Evolutionary conservation across 2,113 vertebrate genomes (phyloP), one percentile per base, ranked within the genome.

Genomic region (Istiophorus platypterus): DNA sequence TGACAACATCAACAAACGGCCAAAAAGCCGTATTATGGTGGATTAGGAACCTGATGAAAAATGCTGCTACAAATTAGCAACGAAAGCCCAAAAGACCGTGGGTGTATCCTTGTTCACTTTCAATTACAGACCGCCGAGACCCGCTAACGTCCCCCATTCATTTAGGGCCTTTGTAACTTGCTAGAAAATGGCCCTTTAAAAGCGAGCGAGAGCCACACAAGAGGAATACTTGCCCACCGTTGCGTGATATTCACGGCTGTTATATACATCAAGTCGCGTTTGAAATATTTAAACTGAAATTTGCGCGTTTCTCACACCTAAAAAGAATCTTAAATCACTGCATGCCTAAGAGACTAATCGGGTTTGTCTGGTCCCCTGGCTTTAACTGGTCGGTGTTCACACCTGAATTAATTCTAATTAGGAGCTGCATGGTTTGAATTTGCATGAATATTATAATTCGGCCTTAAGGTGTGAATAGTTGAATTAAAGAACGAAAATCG

Each of bases 1-100:
- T 92, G 94, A 95, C 96, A 96, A 96, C 96, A 95, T 95, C 96
- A 96, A 96, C 96, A 97, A 96, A 96, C 95, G 92, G 88, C 92
- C 80, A 89, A 85, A 92, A 93, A 90, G 90, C 93, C 93, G 93
- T 93, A 94, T 95, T 96, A 87, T 95, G 89, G 91, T 82, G 92
- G 92, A 93, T 94, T 91, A 91, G 92, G 91, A 88, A 86, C 92
- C 91, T 62, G 94, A 94, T 94, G 92, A 93, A 93, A 92, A 92
- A 94, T 92, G 94, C 94, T 95, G 91, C 93, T 92, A 93, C 92
- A 96, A 95, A 95, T 95, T 95, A 95, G 92, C 88, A 94, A 93
- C 87, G 91, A 93, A 93, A 92, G 88, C 93, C 94, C 91, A 85
- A 92, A 92, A 94, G 93, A 94, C 88, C 88, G 85, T 87, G 92